These are phyloP conservation scores for Salmo trutta DNA, from an alignment of 2,797 vertebrate species.

Conservation along the genomic window DNA sequence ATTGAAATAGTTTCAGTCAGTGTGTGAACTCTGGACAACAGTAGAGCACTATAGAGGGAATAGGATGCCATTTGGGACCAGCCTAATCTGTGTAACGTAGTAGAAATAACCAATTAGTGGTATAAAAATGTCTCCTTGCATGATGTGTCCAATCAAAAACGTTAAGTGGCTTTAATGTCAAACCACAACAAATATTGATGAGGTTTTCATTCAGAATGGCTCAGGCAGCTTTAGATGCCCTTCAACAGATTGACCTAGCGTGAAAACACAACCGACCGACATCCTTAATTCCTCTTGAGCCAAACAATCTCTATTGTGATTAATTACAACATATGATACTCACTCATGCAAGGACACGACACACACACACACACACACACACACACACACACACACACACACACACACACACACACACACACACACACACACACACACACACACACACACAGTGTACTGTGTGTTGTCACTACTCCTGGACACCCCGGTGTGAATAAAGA, in stretches of 20 bases:
- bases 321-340: conserved; percentile 55
- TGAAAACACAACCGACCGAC: conserved; percentile 39
- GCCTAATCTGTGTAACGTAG: background rate
- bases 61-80: too few species aligned
- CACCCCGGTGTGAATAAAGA: conserved; percentile 36
- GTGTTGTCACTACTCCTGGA: conserved; percentile 17
- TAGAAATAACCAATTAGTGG: conserved; percentile 6
- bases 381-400: conserved; percentile 26
- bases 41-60: too few species aligned
- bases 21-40: too few species aligned
- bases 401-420: background rate
- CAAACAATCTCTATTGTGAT: conserved; percentile 55
- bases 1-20: too few species aligned
- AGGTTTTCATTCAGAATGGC: conserved; percentile 16
- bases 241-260: conserved; percentile 46
- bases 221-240: conserved; percentile 35
- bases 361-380: conserved; percentile 11
- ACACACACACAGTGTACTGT: conserved; percentile 9
- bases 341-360: conserved; percentile 37
- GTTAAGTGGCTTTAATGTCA: conserved; percentile 21
- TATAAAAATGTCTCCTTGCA: background rate
- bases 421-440: conserved; percentile 24
- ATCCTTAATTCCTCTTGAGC: conserved; percentile 45
- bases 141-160: background rate
- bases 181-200: conserved; percentile 18